A percentile compares a stretch with the other conserved stretches of the same genome.
These are phyloP conservation scores for Indri indri DNA, from an alignment of 2,113 vertebrate species.

Conservation along the genomic window DNA sequence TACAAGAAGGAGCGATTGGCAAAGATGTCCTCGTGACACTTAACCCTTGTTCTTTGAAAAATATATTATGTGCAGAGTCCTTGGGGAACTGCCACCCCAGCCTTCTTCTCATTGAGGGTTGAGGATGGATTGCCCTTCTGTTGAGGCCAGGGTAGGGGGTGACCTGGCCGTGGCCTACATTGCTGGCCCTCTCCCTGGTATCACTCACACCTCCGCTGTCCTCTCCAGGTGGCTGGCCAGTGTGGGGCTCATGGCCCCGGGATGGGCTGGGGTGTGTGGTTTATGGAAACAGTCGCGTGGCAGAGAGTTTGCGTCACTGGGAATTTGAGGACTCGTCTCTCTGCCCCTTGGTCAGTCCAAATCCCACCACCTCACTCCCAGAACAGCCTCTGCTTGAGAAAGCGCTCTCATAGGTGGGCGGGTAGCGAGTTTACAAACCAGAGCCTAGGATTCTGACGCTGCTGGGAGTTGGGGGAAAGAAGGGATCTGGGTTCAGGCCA, in stretches of 20 bases:
- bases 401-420: neutral
- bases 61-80: neutral
- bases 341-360: neutral
- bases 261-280: neutral
- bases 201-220: neutral
- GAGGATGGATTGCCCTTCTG: neutral
- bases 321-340: neutral
- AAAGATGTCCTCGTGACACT: neutral
- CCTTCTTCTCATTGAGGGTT: neutral
- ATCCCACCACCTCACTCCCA: neutral
- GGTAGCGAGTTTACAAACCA: neutral
- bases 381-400: neutral
- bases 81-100: neutral
- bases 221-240: neutral
- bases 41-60: neutral
- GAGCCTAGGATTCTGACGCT: neutral
- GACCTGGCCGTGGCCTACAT: neutral
- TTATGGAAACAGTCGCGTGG: neutral
- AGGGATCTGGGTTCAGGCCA: neutral
- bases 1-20: neutral
- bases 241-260: neutral
- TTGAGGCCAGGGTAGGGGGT: neutral
- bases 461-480: neutral
- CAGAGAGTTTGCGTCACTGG: neutral
- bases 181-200: neutral